A percentile compares a stretch with the other conserved stretches of the same genome.
Evolutionary conservation across 92 coral and sea anemone genomes (phyloP).

Genomic region (Actinernus sp.): DNA sequence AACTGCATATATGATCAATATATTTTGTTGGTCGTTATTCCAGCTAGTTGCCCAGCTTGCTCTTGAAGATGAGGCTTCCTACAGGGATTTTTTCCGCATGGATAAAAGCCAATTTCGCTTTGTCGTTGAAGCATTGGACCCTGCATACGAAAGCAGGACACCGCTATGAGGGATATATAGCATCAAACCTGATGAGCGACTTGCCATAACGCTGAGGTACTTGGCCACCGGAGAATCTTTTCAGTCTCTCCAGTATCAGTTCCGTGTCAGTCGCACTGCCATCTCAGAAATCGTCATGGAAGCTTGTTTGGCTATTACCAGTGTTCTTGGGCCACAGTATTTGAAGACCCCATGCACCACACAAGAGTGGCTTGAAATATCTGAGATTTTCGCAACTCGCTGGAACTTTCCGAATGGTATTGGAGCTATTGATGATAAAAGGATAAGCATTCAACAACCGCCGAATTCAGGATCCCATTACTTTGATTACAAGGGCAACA

Average conservation of each 20-base stretch:
- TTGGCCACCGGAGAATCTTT: constrained; percentile 44
- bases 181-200: constrained; percentile 28
- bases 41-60: constrained; percentile 32
- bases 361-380: constrained; percentile 19
- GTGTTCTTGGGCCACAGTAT: background rate
- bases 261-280: constrained; percentile 9
- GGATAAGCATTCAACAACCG: constrained; percentile 43
- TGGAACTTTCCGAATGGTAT: constrained; percentile 69
- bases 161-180: constrained; percentile 4
- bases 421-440: constrained; percentile 68
- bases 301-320: constrained; percentile 10
- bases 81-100: constrained; percentile 28
- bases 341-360: constrained; percentile 6
- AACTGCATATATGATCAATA: too few species aligned
- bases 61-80: constrained; percentile 29
- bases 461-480: constrained; percentile 51
- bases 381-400: background rate
- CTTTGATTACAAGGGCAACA: constrained; percentile 48
- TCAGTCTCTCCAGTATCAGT: constrained; percentile 20
- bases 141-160: constrained; percentile 17
- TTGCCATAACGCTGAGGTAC: constrained; percentile 32
- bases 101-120: constrained; percentile 43
- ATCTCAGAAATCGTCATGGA: constrained; percentile 20
- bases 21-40: too few species aligned
- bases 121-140: constrained; percentile 13